These are phyloP conservation scores for Platyura marginata DNA, from an alignment of 1,140 invertebrate genomes.

Conservation along the genomic window DNA sequence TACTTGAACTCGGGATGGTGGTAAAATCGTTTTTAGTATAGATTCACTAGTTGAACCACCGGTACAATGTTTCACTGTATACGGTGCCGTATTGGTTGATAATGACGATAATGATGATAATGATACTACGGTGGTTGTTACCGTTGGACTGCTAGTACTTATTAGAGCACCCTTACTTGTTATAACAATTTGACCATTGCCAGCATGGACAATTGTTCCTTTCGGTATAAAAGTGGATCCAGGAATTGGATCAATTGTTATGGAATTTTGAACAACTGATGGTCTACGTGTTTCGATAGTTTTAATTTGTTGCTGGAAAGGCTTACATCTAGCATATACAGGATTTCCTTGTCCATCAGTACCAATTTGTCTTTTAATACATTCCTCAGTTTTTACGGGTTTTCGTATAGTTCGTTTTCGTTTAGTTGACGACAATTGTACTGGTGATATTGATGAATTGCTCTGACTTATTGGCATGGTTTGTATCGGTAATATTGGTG, in stretches of 20 bases:
- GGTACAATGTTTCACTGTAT: background rate
- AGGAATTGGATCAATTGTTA: background rate
- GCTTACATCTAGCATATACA: background rate
- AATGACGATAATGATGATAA: background rate
- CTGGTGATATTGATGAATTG: no score
- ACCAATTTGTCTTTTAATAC: no score
- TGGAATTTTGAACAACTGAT: background rate
- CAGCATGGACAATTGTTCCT: background rate
- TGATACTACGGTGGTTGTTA: background rate
- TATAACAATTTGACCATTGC: background rate
- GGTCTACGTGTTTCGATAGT: background rate
- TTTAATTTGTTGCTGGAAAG: no score
- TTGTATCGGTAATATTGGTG: no score
- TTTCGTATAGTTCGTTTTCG: no score
- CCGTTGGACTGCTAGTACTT: background rate
- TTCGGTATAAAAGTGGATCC: background rate
- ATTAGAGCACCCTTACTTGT: conserved; percentile 1
- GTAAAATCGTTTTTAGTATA: no score
- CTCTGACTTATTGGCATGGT: no score
- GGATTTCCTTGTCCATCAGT: background rate
- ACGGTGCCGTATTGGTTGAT: background rate
- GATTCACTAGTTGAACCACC: no score
- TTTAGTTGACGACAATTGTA: no score
- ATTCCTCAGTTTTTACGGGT: no score
- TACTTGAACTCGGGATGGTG: background rate